These are phyloP conservation scores for Antheraea pernyi DNA, from an alignment of 1,140 invertebrate genomes.

Conservation along the genomic window DNA sequence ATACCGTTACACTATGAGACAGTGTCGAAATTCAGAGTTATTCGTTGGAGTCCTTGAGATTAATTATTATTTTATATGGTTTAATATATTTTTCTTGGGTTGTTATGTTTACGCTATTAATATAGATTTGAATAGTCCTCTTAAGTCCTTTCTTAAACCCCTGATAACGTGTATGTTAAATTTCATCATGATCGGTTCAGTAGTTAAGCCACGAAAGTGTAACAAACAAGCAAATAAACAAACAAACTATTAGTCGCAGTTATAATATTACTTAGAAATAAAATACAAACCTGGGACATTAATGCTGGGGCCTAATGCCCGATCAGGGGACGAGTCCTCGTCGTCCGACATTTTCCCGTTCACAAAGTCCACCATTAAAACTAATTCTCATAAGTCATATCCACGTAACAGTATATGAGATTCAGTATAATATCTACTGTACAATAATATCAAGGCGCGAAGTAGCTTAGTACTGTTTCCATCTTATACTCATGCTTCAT, in stretches of 20 bases:
- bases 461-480: background rate
- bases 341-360: slow-evolving; percentile 63
- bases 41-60: background rate
- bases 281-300: slow-evolving; percentile 60
- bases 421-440: slow-evolving; percentile 46
- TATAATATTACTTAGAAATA: no score
- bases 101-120: no score
- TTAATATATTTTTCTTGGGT: no score
- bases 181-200: no score
- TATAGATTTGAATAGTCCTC: no score
- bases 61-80: no score
- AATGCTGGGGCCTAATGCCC: slow-evolving; percentile 58
- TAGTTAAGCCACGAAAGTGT: no score
- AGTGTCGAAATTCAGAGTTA: background rate
- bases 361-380: slow-evolving; percentile 23
- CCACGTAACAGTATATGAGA: slow-evolving; percentile 44
- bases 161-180: no score
- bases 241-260: no score
- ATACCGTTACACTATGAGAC: background rate
- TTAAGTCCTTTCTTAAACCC: no score
- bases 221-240: no score
- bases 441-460: background rate
- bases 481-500: background rate
- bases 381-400: slow-evolving; percentile 28
- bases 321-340: slow-evolving; percentile 66